A percentile compares a stretch with the other conserved stretches of the same genome.
These are phyloP conservation scores for Beaufortia kweichowensis DNA, from an alignment of 2,113 vertebrate genomes.

Conservation along the genomic window DNA sequence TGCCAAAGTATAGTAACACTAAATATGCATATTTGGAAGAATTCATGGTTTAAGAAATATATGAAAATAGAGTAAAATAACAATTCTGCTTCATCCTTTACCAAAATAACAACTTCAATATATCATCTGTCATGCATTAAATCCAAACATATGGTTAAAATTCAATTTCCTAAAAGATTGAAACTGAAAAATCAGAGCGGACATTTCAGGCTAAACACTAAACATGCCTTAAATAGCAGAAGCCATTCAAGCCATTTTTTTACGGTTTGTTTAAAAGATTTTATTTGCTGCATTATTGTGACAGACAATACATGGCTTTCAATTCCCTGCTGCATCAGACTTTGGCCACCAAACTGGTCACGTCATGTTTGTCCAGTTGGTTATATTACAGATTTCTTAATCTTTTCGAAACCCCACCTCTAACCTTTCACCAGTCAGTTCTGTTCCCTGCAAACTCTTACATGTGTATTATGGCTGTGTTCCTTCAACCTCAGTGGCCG, in stretches of 20 bases:
- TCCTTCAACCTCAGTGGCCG: constrained; percentile 1
- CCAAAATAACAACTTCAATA: too few relatives aligned
- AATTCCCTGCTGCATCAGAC: background rate
- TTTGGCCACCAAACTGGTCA: background rate
- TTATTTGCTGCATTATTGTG: background rate
- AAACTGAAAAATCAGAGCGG: background rate
- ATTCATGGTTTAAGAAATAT: too few relatives aligned
- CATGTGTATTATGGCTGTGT: constrained; percentile 11
- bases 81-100: background rate
- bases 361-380: background rate
- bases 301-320: background rate
- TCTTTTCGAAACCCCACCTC: constrained; percentile 7
- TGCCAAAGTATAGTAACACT: background rate
- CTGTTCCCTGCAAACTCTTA: background rate
- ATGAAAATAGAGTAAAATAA: too few relatives aligned
- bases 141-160: background rate
- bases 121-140: constrained; percentile 11
- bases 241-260: background rate
- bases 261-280: background rate
- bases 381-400: background rate
- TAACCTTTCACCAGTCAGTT: background rate
- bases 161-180: background rate
- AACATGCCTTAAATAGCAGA: background rate
- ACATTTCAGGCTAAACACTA: constrained; percentile 16
- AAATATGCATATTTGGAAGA: too few relatives aligned